Evolutionary conservation across 37 sponge, comb jelly and placozoan genomes (phyloP).

Genomic region (Geodia barretti): DNA sequence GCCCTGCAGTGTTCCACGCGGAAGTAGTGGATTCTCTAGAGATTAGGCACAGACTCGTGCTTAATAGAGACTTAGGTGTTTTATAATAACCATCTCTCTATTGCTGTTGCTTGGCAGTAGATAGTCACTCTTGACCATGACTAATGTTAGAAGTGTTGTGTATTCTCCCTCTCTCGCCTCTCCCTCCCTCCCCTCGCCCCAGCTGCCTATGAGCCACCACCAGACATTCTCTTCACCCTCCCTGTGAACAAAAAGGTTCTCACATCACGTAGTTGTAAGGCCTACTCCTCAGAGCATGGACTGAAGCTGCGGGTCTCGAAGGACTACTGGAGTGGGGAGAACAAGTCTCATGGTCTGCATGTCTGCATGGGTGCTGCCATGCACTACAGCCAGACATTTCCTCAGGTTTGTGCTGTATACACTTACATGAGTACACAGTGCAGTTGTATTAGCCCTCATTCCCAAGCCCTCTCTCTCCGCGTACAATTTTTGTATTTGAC

Average conservation of each 20-base stretch:
- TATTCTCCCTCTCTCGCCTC: too few relatives aligned
- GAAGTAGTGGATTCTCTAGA: too few relatives aligned
- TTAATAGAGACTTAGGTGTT: too few relatives aligned
- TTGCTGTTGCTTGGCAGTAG: not conserved
- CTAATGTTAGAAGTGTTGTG: not conserved
- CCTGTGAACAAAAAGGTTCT: conserved; percentile 5
- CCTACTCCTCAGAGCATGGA: conserved; percentile 24
- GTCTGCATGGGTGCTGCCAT: conserved; percentile 35
- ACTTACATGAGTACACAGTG: not conserved
- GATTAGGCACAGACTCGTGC: too few relatives aligned
- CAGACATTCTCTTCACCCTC: conserved; percentile 30
- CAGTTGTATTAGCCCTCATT: not conserved
- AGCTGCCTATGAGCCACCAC: conserved; percentile 55
- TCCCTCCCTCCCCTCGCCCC: not conserved
- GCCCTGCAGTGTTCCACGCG: too few relatives aligned
- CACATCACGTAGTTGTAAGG: not conserved
- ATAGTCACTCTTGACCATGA: not conserved
- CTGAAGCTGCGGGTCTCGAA: conserved; percentile 17
- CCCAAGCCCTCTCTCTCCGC: too few relatives aligned
- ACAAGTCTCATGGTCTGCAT: not conserved
- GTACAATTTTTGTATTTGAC: too few relatives aligned
- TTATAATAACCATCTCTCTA: too few relatives aligned
- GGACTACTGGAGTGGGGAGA: conserved; percentile 5
- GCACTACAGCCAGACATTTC: conserved; percentile 10
- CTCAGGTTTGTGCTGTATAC: not conserved